A percentile compares a stretch with the other conserved stretches of the same genome.
Evolutionary conservation across 2,113 vertebrate species (phyloP).

Genomic region (Callospermophilus lateralis): DNA sequence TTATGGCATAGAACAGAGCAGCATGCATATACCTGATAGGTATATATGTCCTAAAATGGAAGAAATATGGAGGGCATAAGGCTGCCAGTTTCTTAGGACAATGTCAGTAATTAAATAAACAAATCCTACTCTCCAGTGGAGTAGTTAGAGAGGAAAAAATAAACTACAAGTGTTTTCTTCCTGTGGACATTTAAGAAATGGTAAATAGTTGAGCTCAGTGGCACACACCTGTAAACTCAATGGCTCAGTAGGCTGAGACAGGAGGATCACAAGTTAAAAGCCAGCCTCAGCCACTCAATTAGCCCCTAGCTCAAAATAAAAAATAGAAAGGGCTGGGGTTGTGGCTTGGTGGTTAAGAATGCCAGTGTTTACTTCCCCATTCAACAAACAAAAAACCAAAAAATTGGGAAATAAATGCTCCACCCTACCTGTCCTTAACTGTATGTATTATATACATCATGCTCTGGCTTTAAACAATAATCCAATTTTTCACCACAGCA

Average conservation of each 20-base stretch:
- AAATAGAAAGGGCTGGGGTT: no score
- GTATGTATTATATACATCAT: background rate
- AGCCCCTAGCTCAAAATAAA: no score
- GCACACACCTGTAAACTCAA: no score
- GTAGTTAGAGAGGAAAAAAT: background rate
- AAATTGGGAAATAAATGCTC: background rate
- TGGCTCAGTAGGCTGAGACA: no score
- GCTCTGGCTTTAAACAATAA: background rate
- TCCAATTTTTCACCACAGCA: background rate
- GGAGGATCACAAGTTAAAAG: no score
- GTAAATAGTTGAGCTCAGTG: background rate
- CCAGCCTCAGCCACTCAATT: no score
- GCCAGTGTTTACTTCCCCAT: no score
- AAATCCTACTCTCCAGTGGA: background rate
- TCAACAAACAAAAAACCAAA: no score
- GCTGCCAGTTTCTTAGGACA: background rate
- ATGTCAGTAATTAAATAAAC: background rate
- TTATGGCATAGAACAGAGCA: background rate
- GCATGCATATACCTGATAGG: background rate
- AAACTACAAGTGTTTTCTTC: background rate
- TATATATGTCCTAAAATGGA: background rate
- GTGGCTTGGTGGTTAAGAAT: no score
- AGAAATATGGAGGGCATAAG: no score
- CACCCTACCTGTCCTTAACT: background rate
- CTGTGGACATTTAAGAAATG: background rate